A percentile compares a stretch with the other conserved stretches of the same genome.
Evolutionary conservation across 2,797 vertebrate genomes (phyloP).

Genomic region (Cirrhinus molitorella): DNA sequence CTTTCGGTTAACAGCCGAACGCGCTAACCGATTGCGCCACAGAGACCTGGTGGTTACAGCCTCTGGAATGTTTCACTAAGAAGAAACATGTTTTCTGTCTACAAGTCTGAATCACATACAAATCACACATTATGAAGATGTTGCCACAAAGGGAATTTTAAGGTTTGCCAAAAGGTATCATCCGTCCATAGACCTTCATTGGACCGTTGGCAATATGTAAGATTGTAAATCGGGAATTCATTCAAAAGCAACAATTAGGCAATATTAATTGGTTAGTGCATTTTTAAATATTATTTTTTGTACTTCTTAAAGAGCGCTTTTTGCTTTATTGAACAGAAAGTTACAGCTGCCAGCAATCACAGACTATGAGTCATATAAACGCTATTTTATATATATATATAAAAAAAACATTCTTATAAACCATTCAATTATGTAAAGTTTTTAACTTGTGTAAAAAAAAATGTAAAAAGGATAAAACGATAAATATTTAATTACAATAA

Average conservation of each 20-base stretch:
- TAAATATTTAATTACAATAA: background rate
- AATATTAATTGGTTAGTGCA: background rate
- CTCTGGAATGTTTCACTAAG: background rate
- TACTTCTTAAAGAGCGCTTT: background rate
- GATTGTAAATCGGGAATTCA: background rate
- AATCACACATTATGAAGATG: background rate
- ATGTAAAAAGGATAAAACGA: background rate
- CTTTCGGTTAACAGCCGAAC: conserved; percentile 62
- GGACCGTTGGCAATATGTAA: background rate
- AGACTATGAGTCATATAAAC: background rate
- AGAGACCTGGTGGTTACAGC: background rate
- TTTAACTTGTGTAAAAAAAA: too few species aligned
- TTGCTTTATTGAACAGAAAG: background rate
- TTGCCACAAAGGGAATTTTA: background rate
- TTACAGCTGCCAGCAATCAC: background rate
- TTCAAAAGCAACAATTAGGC: background rate
- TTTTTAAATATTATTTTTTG: background rate
- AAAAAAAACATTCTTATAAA: background rate
- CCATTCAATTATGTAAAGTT: background rate
- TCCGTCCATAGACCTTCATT: background rate
- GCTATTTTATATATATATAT: too few species aligned
- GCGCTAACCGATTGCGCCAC: conserved; percentile 62
- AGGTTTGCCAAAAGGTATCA: background rate
- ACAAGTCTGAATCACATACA: background rate
- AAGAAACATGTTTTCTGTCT: background rate